Conservation (phyloP, 2,888 invertebrate species). For the Sericinus montela region DNA sequence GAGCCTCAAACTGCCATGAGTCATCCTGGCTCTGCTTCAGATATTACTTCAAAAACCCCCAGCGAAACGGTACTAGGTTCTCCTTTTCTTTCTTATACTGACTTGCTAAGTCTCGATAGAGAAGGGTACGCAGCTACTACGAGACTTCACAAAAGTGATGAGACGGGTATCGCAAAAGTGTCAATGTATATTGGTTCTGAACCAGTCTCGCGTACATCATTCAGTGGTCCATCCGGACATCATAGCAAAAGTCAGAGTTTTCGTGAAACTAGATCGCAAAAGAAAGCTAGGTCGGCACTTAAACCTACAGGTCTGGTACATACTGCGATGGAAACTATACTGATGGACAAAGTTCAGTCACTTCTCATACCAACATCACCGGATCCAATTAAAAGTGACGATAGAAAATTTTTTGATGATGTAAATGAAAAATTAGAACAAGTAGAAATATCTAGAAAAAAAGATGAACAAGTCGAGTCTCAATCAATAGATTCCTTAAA, state of each 20-base stretch:
- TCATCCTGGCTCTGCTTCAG: conserved; percentile 59
- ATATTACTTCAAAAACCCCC: conserved; percentile 58
- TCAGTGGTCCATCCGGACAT: conserved; percentile 51
- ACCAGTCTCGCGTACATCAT: conserved; percentile 59
- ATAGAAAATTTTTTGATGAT: conserved; percentile 60
- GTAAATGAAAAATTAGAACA: conserved; percentile 58
- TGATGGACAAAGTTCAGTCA: conserved; percentile 74
- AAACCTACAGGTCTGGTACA: conserved; percentile 66
- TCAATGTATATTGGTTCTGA: conserved; percentile 74
- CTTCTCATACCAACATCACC: conserved; percentile 61
- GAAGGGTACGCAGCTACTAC: conserved; percentile 44
- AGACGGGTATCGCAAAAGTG: conserved; percentile 47
- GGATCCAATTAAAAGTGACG: conserved; percentile 37
- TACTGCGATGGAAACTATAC: conserved; percentile 78
- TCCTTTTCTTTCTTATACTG: conserved; percentile 71
- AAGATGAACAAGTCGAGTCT: conserved; percentile 13
- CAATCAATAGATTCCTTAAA: conserved; percentile 10
- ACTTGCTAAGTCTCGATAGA: conserved; percentile 57
- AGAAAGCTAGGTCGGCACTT: conserved; percentile 43
- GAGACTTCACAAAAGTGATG: conserved; percentile 55
- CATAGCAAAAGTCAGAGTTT: conserved; percentile 39
- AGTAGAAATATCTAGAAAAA: conserved; percentile 46
- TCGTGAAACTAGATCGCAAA: conserved; percentile 37
- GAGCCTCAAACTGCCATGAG: conserved; percentile 48
- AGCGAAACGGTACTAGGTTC: conserved; percentile 76